Conservation (phyloP, 2,888 invertebrate species). For the Macroteleia sp. region DNA sequence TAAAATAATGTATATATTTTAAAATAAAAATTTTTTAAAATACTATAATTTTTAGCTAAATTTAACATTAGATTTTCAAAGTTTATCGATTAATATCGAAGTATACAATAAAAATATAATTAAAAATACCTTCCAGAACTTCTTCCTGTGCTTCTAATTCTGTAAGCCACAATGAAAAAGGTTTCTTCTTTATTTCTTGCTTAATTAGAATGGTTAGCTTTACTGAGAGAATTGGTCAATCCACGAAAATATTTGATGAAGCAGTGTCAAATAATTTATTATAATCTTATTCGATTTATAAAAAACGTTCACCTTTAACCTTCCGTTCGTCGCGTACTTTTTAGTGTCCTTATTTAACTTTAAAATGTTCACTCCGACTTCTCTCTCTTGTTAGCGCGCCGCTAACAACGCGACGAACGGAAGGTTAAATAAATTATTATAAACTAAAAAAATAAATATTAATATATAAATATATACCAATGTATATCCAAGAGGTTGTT, state of each 20-base stretch:
- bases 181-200: background rate
- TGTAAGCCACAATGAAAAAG: background rate
- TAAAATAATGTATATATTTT: background rate
- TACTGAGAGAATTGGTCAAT: background rate
- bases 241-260: background rate
- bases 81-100: no score
- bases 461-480: slow-evolving; percentile 9
- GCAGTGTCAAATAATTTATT: background rate
- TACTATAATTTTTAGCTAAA: no score
- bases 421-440: no score
- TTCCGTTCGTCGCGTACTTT: no score
- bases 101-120: background rate
- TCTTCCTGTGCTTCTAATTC: background rate
- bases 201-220: background rate
- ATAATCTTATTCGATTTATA: background rate
- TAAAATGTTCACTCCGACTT: no score
- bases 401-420: no score
- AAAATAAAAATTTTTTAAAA: background rate
- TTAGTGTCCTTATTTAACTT: no score
- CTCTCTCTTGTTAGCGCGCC: no score
- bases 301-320: background rate
- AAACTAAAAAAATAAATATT: background rate
- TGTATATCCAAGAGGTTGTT: slow-evolving; percentile 6
- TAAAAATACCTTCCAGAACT: background rate
- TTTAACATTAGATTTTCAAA: no score